Evolutionary conservation across 2,797 vertebrate species (phyloP).

Genomic region (Parotocinclus haroldoi): DNA sequence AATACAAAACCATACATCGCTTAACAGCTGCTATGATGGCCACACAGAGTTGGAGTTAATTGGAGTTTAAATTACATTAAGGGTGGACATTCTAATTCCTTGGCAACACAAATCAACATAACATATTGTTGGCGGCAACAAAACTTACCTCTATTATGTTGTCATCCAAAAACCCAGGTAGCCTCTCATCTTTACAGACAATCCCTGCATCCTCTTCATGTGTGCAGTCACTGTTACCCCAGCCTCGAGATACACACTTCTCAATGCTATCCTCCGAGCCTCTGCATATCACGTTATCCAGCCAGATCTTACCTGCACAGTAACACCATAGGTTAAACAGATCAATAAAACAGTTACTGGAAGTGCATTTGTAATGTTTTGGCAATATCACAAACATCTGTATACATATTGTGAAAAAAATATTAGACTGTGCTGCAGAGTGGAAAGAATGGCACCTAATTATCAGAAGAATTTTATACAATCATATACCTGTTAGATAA

Average conservation of each 20-base stretch:
- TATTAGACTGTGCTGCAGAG: no score
- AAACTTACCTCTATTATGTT: slow-evolving; percentile 85
- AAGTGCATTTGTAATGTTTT: no score
- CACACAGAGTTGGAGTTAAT: no score
- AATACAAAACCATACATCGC: not conserved
- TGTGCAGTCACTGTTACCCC: slow-evolving; percentile 96
- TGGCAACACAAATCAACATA: no score
- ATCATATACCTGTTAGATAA: no score
- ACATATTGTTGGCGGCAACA: not conserved
- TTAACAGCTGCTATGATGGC: no score
- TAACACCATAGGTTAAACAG: not conserved
- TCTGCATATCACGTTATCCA: slow-evolving; percentile 87
- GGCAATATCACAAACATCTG: no score
- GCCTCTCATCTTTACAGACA: slow-evolving; percentile 90
- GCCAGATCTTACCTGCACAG: slow-evolving; percentile 87
- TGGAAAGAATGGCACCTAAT: no score
- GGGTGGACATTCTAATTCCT: no score
- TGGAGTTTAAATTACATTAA: not conserved
- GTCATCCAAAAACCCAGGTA: slow-evolving; percentile 85
- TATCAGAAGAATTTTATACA: no score
- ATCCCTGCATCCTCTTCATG: slow-evolving; percentile 92
- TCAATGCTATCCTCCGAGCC: slow-evolving; percentile 80
- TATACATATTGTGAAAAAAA: no score
- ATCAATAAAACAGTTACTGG: not conserved
- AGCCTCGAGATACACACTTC: slow-evolving; percentile 85